Evolutionary conservation across 2,797 vertebrate species (phyloP).

Genomic region (Sarcoramphus papa): DNA sequence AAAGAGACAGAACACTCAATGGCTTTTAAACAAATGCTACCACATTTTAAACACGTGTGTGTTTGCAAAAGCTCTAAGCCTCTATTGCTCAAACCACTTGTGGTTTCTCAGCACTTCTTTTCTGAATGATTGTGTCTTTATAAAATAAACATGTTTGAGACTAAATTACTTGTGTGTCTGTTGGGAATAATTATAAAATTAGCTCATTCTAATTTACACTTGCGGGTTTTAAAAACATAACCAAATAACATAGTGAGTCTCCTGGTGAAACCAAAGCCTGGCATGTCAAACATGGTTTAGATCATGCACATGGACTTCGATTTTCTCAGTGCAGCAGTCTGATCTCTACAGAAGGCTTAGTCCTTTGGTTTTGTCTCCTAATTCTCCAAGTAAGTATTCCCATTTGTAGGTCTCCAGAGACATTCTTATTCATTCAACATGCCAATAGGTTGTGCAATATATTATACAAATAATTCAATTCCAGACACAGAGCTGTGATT

Average conservation of each 20-base stretch:
- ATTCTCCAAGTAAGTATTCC: background rate
- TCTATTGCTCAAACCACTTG: conserved; percentile 56
- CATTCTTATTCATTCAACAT: background rate
- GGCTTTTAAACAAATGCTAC: conserved; percentile 39
- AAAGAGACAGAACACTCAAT: background rate
- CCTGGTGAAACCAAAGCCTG: conserved; percentile 42
- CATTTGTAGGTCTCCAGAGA: background rate
- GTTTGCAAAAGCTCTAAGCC: conserved; percentile 20
- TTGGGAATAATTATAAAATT: conserved; percentile 65
- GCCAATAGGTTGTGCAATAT: background rate
- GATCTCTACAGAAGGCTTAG: background rate
- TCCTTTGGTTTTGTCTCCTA: background rate
- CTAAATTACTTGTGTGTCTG: conserved; percentile 26
- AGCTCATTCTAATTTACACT: conserved; percentile 47
- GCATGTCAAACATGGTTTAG: conserved; percentile 48
- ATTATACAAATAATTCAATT: background rate
- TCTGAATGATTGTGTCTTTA: conserved; percentile 54
- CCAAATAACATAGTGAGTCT: conserved; percentile 21
- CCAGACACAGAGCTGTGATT: background rate
- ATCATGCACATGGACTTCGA: conserved; percentile 1
- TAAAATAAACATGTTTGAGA: conserved; percentile 57
- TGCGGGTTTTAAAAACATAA: conserved; percentile 31
- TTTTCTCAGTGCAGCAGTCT: background rate
- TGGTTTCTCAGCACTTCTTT: conserved; percentile 58
- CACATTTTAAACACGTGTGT: background rate